Evolutionary conservation across 2,113 vertebrate species (phyloP), one percentile per base, ranked within the genome.

Genomic region (Phalacrocorax aristotelis): DNA sequence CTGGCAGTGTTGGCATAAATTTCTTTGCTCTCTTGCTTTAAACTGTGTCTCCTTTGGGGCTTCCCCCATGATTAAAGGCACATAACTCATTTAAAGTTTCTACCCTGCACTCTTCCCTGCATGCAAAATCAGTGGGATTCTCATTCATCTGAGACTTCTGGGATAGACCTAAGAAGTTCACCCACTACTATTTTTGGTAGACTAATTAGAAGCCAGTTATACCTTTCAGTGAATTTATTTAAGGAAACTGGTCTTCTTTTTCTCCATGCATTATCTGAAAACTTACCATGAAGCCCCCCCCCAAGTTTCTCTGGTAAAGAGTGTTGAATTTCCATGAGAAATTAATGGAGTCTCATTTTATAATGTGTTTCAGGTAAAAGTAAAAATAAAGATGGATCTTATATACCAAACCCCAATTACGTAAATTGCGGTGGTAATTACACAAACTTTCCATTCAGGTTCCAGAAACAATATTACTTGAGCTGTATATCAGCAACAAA

Each of bases 231-330:
- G 16, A 91, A 57, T 79, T 75, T 80, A 36, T 87, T 91, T 78
- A 69, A 89, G 70, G 44, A 79, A 92, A 72, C 5, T 42, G 15
- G 9, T 89, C 13, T 20, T 62, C 22, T 65, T 85, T 83, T 78
- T 42, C 42, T 72, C 82, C 2, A 2, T 38, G 7, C 2, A 2
- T 9, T 74, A 10, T 60, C 32, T 64, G 57, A 44, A 92, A 87
- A 58, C 30, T 58, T 74, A 42, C 5, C 22, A 58, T 1, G 2
- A 85, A 23, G 3, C 2, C 5, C 17, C 13, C 6, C 4, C 0
- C 1, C 2, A 18, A 72, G 69, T 54, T 72, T 87, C 8, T 62
- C 13, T 25, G 14, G 8, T 30, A 84, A 51, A 74, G 19, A 62
- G 36, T 60, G 14, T 34, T 40, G 14, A n/a, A 86, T 90, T 80